Evolutionary conservation across 2,113 vertebrate genomes (phyloP).

Genomic region (Riparia riparia): DNA sequence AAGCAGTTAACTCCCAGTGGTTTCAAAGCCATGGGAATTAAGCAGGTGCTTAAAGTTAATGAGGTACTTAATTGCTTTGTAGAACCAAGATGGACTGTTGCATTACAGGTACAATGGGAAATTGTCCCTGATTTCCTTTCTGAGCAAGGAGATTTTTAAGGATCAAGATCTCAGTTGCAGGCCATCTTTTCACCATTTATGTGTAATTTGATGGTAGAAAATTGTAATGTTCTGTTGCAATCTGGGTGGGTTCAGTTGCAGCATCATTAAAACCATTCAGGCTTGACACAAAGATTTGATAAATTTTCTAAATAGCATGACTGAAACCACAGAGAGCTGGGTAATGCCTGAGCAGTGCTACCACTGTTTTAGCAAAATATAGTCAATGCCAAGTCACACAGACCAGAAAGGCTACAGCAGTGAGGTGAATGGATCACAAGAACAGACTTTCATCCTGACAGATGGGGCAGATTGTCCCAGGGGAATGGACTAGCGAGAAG

Average conservation of each 20-base stretch:
- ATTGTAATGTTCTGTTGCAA: background rate
- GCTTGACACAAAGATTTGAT: background rate
- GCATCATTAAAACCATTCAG: background rate
- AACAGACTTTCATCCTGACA: background rate
- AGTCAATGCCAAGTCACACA: background rate
- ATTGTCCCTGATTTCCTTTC: background rate
- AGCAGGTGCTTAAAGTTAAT: constrained; percentile 63
- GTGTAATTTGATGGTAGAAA: background rate
- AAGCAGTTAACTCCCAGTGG: constrained; percentile 28
- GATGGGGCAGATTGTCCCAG: background rate
- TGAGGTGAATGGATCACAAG: background rate
- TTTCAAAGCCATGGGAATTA: constrained; percentile 58
- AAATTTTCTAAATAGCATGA: background rate
- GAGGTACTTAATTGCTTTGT: constrained; percentile 63
- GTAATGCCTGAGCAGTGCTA: background rate
- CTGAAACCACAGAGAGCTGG: background rate
- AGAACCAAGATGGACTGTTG: constrained; percentile 42
- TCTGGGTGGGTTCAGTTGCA: background rate
- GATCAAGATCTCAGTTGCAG: background rate
- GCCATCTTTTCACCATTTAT: background rate
- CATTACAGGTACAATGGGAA: background rate
- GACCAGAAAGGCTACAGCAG: background rate
- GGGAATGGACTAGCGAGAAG: background rate
- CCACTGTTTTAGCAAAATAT: background rate
- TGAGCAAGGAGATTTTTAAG: background rate